Base-by-base conservation (phyloP, 2,113 vertebrate genomes). In the Sclerurus mexicanus region DNA sequence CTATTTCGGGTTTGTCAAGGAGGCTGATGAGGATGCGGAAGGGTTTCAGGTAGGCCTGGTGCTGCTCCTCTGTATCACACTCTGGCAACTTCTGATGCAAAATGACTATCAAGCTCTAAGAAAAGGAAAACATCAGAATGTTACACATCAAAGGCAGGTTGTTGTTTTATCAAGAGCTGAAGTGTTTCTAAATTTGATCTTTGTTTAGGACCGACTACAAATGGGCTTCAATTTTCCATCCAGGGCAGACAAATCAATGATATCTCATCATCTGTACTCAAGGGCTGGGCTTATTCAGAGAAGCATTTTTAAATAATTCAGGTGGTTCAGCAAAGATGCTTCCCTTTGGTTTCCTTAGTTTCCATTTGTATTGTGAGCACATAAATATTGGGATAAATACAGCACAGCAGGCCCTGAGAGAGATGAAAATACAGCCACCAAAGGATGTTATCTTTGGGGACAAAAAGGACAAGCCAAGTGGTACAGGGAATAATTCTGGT, bases 1-100 rank as follows among this genome's bases (percentile, higher is more conserved):
- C 99, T 96, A 99, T 99, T 85, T 99, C 99, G 2, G 99, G 98
- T 96, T 99, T 99, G 98, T 99, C 99, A 46, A 99, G 98, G 75
- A 99, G 98, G 93, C 99, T 99, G 90, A 99, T 93, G 6, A 99
- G 98, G 95, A 99, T 98, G 35, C 99, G 97, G 97, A 99, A 99
- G 19, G 99, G 99, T 97, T 98, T 98, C 96, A 99, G 98, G 80
- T 99, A 99, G 4, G 97, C 97, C 28, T 98, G 97, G 23, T 98
- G 98, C 40, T 98, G 93, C 14, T 98, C 99, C 52, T 99, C 99
- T 0, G 91, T 53, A 22, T 99, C 97, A 14, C 74, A 91, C 18
- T 99, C 98, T 2, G 95, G 75, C 78, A 98, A 97, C 60, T 99
- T 98, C 96, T 99, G 99, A 87, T 98, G 98, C 91, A 99, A 97